A percentile compares a stretch with the other conserved stretches of the same genome.
Conservation (phyloP, 2,888 invertebrate species). For the Chaitophorus viminalis region DNA sequence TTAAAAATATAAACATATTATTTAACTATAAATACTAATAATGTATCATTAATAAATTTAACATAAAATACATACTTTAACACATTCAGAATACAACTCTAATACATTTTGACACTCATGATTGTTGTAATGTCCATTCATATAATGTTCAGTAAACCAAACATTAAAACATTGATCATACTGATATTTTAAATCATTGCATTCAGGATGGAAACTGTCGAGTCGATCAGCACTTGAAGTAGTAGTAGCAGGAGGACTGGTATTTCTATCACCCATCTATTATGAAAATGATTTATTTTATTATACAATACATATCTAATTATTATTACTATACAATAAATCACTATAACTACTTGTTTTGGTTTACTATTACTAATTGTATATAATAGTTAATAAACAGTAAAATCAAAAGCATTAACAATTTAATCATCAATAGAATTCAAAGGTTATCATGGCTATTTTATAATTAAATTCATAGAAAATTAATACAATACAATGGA, state of each 20-base stretch:
- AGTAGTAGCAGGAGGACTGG: neutral
- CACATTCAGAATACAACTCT: constrained; percentile 42
- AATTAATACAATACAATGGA: too few species aligned
- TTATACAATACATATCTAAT: neutral
- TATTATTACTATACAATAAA: neutral
- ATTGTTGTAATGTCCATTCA: constrained; percentile 51
- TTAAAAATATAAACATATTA: neutral
- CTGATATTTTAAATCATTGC: constrained; percentile 42
- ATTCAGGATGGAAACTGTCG: constrained; percentile 50
- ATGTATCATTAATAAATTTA: neutral
- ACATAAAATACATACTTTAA: constrained; percentile 15
- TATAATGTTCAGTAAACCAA: constrained; percentile 52
- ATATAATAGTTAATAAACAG: too few species aligned
- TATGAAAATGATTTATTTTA: constrained; percentile 1
- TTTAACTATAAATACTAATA: too few species aligned
- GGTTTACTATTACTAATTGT: too few species aligned
- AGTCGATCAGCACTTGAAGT: constrained; percentile 27
- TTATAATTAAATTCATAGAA: too few species aligned
- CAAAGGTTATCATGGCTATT: too few species aligned
- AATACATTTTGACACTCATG: constrained; percentile 22
- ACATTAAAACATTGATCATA: constrained; percentile 50
- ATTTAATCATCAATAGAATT: too few species aligned
- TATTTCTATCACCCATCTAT: constrained; percentile 56
- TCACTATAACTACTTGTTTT: too few species aligned
- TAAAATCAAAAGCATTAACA: neutral